Base-by-base conservation (phyloP, 2,888 invertebrate genomes). In the Platerodrilus igneus region DNA sequence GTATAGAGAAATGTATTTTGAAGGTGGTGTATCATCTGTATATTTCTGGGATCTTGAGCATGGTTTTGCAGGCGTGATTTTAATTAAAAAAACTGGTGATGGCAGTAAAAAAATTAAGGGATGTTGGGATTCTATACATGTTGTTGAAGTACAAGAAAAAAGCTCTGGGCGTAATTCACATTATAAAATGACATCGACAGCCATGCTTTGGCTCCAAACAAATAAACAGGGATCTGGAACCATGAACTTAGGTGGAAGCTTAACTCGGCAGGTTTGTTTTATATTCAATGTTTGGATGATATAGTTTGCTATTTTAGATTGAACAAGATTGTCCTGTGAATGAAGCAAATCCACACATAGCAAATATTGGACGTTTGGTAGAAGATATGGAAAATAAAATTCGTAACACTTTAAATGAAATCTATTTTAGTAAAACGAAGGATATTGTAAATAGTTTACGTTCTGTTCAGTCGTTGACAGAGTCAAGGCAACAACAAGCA, bases 361-460 rank as follows among this genome's bases (percentile, higher is more conserved):
- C 91, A 34, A 99, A 99, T 70, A 99, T 99, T 60, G 99, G 99
- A 13, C 82, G 87, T 59, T 88, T 99, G 90, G 94, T 99, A 0
- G 99, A 99, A 72, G 97, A 99, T 59, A 97, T 97, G 93, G 99
- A 99, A 67, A 99, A 97, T 68, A 99, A 97, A 76, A 99, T 99
- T 64, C 81, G 99, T 55, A 92, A 91, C 68, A 96, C 95, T 3
- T 77, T 99, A 57, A 97, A 97, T 66, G 95, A 96, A 70, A 97
- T 99, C 58, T 99, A 99, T 71, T 99, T 99, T 73, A 94, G 96
- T 64, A 99, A 99, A 73, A 99, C 97, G 34, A 93, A 90, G 71
- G 95, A 96, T 69, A 96, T 97, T 62, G 94, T 97, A 42, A 94
- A 94, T 66, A 92, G 94, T 7, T 75, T 97, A 55, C 51, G 64